Evolutionary conservation across 1,140 invertebrate species (phyloP), one percentile per base, ranked within the genome.

Genomic region (Zaprionus camerounensis): DNA sequence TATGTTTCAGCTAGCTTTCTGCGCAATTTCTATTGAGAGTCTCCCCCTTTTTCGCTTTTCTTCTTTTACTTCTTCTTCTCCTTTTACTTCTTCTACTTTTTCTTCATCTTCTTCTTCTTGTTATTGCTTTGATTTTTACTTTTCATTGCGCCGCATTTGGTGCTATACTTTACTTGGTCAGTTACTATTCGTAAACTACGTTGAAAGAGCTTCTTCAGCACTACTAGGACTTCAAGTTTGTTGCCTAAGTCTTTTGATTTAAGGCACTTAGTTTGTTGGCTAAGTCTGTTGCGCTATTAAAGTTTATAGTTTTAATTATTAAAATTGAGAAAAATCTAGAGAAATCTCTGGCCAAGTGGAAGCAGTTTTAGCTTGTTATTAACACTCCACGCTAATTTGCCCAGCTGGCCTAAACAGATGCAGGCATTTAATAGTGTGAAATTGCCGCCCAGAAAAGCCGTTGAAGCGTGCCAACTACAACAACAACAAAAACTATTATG

Each of bases 161-260:
- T 51, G 46, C 46, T 24, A 2, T 51, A 34, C 28, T 51, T 49
- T 64, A 31, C 12, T 56, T 51, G 49, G 36, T 53, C 61, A 57
- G 63, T 46, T 28, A 34, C 53, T 36, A 20, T 44, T 44, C 0
- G 26, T 28, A 57, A 72, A 49, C 62, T 66, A 38, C 46, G 6
- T 38, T 22, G 24, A 17, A 36, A 34, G 28, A 51, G 13, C 13
- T 12, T 62, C 28, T 20, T 4, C n/a, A 57, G 28, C 41, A 12
- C 61, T 31, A 46, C 1, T 3, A 41, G 13, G 24, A 31, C 11
- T 28, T 24, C 31, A 63, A 74, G 76, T 82, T 79, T 13, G 74
- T 76, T 71, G 63, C 22, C 34, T 69, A 67, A 83, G 67, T 84
- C 73, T 70, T 83, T 83, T 20, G 20, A 20, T 20, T 20, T 20